Base-by-base conservation (phyloP, 2,888 invertebrate genomes). In the Caradrina clavipalpis region DNA sequence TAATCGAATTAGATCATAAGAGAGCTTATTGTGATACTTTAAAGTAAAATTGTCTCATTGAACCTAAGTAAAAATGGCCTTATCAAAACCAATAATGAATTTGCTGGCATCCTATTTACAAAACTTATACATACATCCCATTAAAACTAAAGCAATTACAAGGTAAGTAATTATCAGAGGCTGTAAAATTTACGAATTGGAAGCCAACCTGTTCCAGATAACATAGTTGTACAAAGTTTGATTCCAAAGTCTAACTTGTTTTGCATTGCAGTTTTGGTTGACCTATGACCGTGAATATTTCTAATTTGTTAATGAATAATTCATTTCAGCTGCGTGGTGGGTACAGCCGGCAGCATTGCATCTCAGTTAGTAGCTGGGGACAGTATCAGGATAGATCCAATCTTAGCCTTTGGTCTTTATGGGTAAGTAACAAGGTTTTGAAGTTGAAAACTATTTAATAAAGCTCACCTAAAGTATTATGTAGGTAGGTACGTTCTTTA, bases 111-210 rank as follows among this genome's bases (percentile, higher is more conserved):
- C 97, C 51, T 98, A 98, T 93, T 97, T 98, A 87, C 97, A 97
- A 84, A 97, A 97, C 88, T 95, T 98, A 59, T 98, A 98, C 89
- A 96, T 97, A 74, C 97, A 97, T 92, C 98, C 98, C 0, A 95
- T 98, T 64, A 97, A 97, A 89, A 98, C 98, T 1, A 98, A 98
- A 95, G 97, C 98, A 49, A 93, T 98, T 63, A 98, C 98, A 70
- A 98, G 98, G 98, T 98, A 96, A 96, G 93, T n/a, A n/a, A n/a
- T 69, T 64, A 57, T 31, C 8, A 19, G 15, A 1, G 11, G 39
- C 53, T 58, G 11, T 50, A 15, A 59, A 56, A 50, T 57, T 49
- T 21, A 26, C 49, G 15, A 49, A 50, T 62, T 60, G 31, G 19
- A 70, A 45, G 26, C 53, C 57, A 60, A 39, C 35, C n/a, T 61